Conservation (phyloP, 2,113 vertebrate species). For the Pseudois nayaur region DNA sequence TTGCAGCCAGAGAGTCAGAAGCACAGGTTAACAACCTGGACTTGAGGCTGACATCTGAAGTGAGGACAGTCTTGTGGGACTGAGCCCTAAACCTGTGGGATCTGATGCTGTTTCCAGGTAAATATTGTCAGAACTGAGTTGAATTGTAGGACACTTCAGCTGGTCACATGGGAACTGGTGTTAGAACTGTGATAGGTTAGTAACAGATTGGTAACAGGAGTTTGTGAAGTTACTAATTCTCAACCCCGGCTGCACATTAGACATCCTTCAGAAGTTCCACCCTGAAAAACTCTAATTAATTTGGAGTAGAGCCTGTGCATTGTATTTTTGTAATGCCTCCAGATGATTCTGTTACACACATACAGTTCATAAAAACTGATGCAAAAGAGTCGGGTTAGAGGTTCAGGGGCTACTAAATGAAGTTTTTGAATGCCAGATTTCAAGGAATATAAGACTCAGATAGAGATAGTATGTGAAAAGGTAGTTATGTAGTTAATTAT, state of each 20-base stretch:
- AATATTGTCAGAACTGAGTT: not conserved
- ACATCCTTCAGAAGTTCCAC: not conserved
- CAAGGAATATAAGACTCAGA: not conserved
- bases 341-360: not conserved
- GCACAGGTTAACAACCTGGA: not conserved
- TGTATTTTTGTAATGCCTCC: not conserved
- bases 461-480: not conserved
- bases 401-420: not conserved
- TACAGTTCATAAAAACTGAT: not conserved
- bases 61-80: not conserved
- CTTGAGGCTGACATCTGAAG: not conserved
- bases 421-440: not conserved
- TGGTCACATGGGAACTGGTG: not conserved
- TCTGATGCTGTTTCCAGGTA: not conserved
- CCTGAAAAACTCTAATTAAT: not conserved
- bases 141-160: not conserved
- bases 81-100: not conserved
- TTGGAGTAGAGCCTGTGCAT: not conserved
- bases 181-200: not conserved
- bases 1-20: not conserved
- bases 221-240: not conserved
- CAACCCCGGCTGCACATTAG: not conserved
- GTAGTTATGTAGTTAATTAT: not conserved
- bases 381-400: not conserved
- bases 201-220: not conserved